A percentile compares a stretch with the other conserved stretches of the same genome.
These are phyloP conservation scores for Corythornis madagascariensis DNA, from an alignment of 2,113 vertebrate genomes.

Conservation along the genomic window DNA sequence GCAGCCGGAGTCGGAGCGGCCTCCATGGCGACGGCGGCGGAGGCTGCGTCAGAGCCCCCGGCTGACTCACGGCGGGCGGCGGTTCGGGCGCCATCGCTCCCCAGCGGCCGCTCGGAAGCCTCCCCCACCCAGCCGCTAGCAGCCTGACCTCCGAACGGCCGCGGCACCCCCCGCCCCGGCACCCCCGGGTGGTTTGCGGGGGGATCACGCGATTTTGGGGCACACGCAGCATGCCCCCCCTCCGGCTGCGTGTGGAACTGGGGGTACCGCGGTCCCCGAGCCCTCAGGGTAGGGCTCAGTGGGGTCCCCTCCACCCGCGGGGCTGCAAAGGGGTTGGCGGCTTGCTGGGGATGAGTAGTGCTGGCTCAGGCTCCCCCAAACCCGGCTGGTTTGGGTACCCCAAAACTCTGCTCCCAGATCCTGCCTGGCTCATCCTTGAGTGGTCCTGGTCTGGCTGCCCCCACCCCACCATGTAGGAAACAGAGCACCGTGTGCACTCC, in stretches of 20 bases:
- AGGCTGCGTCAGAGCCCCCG: too few species aligned
- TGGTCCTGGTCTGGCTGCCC: accelerated
- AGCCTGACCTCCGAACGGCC: too few species aligned
- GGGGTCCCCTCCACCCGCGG: too few species aligned
- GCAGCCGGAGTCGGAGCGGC: not conserved
- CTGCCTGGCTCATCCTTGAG: accelerated
- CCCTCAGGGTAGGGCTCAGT: accelerated
- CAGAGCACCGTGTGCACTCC: accelerated
- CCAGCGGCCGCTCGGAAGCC: too few species aligned
- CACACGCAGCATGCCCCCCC: not conserved
- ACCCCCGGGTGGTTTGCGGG: not conserved
- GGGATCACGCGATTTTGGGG: not conserved
- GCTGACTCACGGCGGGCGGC: too few species aligned
- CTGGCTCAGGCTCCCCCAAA: not conserved
- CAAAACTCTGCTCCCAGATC: accelerated
- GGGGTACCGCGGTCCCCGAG: accelerated
- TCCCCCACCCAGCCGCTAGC: too few species aligned
- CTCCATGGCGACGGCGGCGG: not conserved
- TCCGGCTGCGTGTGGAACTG: not conserved
- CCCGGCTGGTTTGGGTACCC: not conserved
- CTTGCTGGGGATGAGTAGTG: not conserved
- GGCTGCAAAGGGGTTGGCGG: not conserved
- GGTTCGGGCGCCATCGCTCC: too few species aligned
- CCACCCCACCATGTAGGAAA: not conserved
- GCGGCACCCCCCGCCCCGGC: too few species aligned